Evolutionary conservation across 2,797 vertebrate genomes (phyloP).

Genomic region (Rhinophrynus dorsalis): DNA sequence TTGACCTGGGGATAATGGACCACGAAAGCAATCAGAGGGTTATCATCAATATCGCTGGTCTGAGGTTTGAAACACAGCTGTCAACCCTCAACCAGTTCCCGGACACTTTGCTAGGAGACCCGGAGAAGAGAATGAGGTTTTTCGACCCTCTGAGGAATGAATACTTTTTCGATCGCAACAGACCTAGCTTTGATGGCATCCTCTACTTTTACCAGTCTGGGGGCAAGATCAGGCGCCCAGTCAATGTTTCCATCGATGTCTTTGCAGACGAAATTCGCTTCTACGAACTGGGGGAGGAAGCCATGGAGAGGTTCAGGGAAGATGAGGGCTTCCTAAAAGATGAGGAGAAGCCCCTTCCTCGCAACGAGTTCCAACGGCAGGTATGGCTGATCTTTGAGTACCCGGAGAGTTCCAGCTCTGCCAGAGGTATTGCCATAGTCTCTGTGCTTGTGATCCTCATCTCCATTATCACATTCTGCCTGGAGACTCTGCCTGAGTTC

Average conservation of each 20-base stretch:
- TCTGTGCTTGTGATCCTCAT: conserved; percentile 95
- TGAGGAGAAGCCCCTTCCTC: conserved; percentile 87
- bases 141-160: conserved; percentile 95
- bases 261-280: conserved; percentile 93
- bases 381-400: conserved; percentile 98
- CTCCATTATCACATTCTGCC: conserved; percentile 94
- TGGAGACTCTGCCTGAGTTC: conserved; percentile 95
- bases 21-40: conserved; percentile 81
- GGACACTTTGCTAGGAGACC: conserved; percentile 88
- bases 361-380: conserved; percentile 90
- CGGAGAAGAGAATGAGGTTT: conserved; percentile 86
- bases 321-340: conserved; percentile 94
- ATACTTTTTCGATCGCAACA: conserved; percentile 95
- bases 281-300: conserved; percentile 91
- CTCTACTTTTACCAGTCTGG: conserved; percentile 95
- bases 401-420: conserved; percentile 89
- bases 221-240: conserved; percentile 87
- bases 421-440: conserved; percentile 91
- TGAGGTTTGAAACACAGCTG: conserved; percentile 90
- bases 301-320: conserved; percentile 89
- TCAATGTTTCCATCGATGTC: conserved; percentile 92
- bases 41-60: conserved; percentile 89
- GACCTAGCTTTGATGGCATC: conserved; percentile 93
- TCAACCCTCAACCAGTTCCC: conserved; percentile 93
- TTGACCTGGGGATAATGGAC: conserved; percentile 52